These are phyloP conservation scores for Drosophila mayaguana DNA, from an alignment of 2,888 invertebrate species.

Conservation along the genomic window DNA sequence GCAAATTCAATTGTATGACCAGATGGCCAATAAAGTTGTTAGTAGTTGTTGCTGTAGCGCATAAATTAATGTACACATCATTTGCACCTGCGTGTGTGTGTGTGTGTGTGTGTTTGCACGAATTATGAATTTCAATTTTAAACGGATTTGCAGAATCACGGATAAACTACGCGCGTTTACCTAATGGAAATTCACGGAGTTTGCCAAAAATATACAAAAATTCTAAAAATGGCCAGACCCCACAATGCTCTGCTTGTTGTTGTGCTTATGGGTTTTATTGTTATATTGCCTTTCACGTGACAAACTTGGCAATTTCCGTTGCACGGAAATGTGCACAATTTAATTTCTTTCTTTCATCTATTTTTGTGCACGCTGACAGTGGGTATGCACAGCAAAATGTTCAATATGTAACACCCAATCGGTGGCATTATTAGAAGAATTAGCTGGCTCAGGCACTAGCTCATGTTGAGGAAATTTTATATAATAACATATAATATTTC, in stretches of 20 bases:
- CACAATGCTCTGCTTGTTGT: constrained; percentile 10
- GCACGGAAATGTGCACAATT: constrained; percentile 77
- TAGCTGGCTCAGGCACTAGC: background rate
- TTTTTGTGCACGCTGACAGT: constrained; percentile 10
- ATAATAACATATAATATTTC: background rate
- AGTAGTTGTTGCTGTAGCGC: constrained; percentile 26
- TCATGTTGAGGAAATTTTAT: background rate
- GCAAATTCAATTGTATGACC: constrained; percentile 59
- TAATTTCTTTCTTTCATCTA: constrained; percentile 58
- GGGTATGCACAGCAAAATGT: background rate
- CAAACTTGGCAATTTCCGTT: constrained; percentile 75
- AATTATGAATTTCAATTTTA: constrained; percentile 65
- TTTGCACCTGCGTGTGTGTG: constrained; percentile 63
- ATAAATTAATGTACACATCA: constrained; percentile 71
- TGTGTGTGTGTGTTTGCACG: constrained; percentile 29
- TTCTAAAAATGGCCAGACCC: constrained; percentile 37
- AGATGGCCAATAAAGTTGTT: constrained; percentile 46
- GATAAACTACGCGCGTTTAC: constrained; percentile 4
- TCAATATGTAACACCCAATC: background rate
- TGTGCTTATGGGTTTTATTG: constrained; percentile 45
- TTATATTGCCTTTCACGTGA: constrained; percentile 58
- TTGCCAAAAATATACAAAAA: constrained; percentile 25
- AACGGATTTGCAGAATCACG: constrained; percentile 42
- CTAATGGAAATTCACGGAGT: constrained; percentile 6
- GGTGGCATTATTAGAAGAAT: too few species aligned